Evolutionary conservation across 2,797 vertebrate species (phyloP).

Genomic region (Melanogrammus aeglefinus): DNA sequence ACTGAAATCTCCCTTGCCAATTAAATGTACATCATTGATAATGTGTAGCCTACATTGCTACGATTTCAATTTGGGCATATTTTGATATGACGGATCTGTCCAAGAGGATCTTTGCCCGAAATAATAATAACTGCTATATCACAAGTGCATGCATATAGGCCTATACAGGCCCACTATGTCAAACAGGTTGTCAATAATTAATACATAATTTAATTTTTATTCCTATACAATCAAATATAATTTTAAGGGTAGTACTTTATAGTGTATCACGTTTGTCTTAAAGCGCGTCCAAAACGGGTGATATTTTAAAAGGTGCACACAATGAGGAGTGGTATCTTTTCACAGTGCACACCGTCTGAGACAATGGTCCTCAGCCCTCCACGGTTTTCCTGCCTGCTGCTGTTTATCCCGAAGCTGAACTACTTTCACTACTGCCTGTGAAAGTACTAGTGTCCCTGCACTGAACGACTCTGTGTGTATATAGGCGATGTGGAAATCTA

Average conservation of each 20-base stretch:
- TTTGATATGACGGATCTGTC: neutral
- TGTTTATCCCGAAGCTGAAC: conserved; percentile 44
- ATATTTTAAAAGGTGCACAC: neutral
- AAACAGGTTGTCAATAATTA: neutral
- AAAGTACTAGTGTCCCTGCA: neutral
- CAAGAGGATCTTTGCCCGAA: neutral
- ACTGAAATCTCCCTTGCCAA: no score
- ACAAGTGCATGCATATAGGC: neutral
- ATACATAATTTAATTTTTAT: neutral
- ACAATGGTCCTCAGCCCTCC: neutral
- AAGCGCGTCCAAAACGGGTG: neutral
- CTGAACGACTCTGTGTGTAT: neutral
- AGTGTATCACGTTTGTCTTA: neutral
- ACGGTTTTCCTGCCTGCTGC: neutral
- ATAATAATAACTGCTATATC: neutral
- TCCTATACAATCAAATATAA: neutral
- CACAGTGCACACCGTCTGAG: neutral
- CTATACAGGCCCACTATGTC: neutral
- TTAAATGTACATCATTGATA: neutral
- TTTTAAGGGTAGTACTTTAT: neutral
- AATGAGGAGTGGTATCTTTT: neutral
- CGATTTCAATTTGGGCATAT: neutral
- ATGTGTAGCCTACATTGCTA: neutral
- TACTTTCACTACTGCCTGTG: conserved; percentile 14
- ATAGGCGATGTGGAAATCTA: neutral